Evolutionary conservation across 1,140 invertebrate genomes (phyloP).

Genomic region (Yoshiicerus persimilis): DNA sequence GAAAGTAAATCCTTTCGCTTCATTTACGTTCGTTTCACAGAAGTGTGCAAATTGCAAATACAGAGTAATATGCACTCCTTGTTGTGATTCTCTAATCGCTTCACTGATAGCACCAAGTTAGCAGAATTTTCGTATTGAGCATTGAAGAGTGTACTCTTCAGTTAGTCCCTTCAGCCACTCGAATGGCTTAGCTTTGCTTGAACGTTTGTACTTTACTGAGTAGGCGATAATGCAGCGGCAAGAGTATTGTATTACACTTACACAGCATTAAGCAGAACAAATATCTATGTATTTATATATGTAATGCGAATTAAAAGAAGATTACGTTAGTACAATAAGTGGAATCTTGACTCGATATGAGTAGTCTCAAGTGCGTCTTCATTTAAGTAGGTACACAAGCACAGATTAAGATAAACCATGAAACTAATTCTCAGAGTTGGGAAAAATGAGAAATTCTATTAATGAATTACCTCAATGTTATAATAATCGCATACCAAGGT

Average conservation of each 20-base stretch:
- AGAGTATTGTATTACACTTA: no score
- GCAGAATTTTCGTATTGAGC: no score
- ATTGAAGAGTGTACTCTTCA: no score
- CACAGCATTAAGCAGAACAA: no score
- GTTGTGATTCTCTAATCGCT: no score
- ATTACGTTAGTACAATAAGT: background rate
- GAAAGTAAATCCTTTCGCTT: background rate
- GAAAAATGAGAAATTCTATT: background rate
- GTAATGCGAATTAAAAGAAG: background rate
- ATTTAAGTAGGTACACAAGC: background rate
- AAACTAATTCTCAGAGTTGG: background rate
- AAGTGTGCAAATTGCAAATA: background rate
- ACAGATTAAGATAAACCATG: background rate
- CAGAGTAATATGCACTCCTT: no score
- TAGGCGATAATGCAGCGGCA: no score
- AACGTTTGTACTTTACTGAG: no score
- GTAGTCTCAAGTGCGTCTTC: background rate
- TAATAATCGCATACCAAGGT: background rate
- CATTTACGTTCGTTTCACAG: background rate
- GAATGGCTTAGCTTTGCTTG: no score
- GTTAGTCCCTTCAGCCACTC: no score
- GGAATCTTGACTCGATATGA: background rate
- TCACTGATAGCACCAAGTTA: no score
- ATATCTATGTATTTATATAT: background rate
- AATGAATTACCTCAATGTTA: background rate